Evolutionary conservation across 2,797 vertebrate species (phyloP).

Genomic region (Smutsia gigantea): DNA sequence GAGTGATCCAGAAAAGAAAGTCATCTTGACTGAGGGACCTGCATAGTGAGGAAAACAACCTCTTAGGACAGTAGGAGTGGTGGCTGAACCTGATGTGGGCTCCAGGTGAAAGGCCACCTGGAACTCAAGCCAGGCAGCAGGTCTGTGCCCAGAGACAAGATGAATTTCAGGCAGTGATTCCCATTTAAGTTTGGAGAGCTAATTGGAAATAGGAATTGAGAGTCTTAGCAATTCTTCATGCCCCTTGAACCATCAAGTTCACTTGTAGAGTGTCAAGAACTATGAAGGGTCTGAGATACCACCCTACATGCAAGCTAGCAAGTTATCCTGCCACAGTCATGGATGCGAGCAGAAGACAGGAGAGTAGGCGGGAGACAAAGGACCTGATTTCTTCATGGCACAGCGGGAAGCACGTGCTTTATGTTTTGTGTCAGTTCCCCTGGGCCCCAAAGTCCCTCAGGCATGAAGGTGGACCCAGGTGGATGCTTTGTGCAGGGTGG

Average conservation of each 20-base stretch:
- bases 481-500: not conserved
- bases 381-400: not conserved
- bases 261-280: not conserved
- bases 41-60: not conserved
- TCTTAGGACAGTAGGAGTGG: not conserved
- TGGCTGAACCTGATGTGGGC: not conserved
- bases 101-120: not conserved
- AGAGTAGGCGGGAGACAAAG: not conserved
- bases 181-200: not conserved
- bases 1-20: conserved; percentile 28
- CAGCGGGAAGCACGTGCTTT: not conserved
- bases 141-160: not conserved
- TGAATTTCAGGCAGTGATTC: not conserved
- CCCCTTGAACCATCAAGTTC: not conserved
- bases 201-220: not conserved
- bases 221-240: not conserved
- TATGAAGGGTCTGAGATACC: not conserved
- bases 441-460: not conserved
- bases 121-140: not conserved
- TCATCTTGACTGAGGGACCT: not conserved
- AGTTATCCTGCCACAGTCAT: not conserved
- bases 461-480: not conserved
- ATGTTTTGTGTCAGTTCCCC: not conserved
- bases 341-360: not conserved
- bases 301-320: not conserved